A percentile compares a stretch with the other conserved stretches of the same genome.
These are phyloP conservation scores for Hydrolagus colliei DNA, from an alignment of 2,797 vertebrate genomes.

Conservation along the genomic window DNA sequence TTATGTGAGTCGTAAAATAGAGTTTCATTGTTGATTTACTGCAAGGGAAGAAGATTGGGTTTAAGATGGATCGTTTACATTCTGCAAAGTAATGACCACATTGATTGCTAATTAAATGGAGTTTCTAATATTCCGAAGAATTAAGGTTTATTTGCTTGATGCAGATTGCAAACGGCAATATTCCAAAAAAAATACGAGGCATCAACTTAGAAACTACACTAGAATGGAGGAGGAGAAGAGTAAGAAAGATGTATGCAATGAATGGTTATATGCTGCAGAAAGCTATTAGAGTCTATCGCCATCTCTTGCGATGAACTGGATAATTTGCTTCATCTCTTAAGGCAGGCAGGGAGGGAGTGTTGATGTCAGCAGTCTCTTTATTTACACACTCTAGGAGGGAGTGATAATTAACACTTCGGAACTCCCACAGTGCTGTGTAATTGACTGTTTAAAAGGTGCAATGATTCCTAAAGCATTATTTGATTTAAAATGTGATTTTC, in stretches of 20 bases:
- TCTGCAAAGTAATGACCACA: not conserved
- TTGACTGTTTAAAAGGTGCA: slow-evolving; percentile 98
- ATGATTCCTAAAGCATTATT: slow-evolving; percentile 83
- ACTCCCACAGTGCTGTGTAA: slow-evolving; percentile 93
- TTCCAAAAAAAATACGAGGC: not conserved
- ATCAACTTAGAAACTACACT: no score
- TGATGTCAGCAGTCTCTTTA: slow-evolving; percentile 98
- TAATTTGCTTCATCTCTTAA: slow-evolving; percentile 75
- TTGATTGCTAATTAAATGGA: not conserved
- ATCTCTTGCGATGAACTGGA: slow-evolving; percentile 43
- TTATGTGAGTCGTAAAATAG: not conserved
- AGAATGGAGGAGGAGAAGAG: not conserved
- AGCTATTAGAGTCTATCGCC: not conserved
- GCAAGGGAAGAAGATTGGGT: no score
- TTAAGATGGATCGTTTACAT: not conserved
- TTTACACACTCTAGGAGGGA: slow-evolving; percentile 89
- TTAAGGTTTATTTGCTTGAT: not conserved
- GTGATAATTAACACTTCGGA: slow-evolving; percentile 98
- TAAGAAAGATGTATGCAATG: not conserved
- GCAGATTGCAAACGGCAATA: not conserved
- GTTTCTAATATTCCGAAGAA: not conserved
- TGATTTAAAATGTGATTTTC: slow-evolving; percentile 88
- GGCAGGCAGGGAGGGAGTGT: slow-evolving; percentile 89
- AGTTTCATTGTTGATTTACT: no score
- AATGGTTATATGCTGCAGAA: slow-evolving; percentile 1